Evolutionary conservation across 2,113 vertebrate genomes (phyloP).

Genomic region (Neodon shergylaensis): DNA sequence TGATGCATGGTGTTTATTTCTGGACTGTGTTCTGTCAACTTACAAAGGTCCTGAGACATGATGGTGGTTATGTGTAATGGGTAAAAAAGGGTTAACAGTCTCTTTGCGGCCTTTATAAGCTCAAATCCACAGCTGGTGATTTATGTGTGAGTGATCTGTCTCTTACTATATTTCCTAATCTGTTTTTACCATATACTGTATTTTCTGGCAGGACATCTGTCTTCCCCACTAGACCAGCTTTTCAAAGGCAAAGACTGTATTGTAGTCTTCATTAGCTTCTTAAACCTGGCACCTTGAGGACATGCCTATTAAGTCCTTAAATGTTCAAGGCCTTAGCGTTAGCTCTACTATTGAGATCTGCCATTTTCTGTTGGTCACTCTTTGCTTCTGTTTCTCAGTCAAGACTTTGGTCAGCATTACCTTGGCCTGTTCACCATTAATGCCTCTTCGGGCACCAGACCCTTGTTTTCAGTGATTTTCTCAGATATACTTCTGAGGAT

Average conservation of each 20-base stretch:
- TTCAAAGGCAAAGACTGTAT: not conserved
- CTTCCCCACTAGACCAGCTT: not conserved
- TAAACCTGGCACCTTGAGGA: not conserved
- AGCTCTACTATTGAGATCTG: not conserved
- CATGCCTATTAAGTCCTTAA: slow-evolving; percentile 25
- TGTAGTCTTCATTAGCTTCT: slow-evolving; percentile 26
- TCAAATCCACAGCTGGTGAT: not conserved
- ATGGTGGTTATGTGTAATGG: not conserved
- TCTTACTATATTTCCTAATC: not conserved
- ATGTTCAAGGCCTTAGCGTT: not conserved
- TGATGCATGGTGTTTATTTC: not conserved
- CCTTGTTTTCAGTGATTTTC: not conserved
- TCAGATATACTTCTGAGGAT: not conserved
- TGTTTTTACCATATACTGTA: not conserved
- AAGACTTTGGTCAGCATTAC: not conserved
- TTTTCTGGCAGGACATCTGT: not conserved
- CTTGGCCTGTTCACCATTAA: not conserved
- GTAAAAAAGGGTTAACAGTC: not conserved
- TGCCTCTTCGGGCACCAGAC: not conserved
- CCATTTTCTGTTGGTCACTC: not conserved
- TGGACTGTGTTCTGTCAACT: not conserved
- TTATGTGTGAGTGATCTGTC: not conserved
- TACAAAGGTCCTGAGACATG: not conserved
- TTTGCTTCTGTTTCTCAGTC: not conserved
- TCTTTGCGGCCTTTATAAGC: not conserved